Conservation (phyloP, 2,797 vertebrate species). For the Avahi laniger region DNA sequence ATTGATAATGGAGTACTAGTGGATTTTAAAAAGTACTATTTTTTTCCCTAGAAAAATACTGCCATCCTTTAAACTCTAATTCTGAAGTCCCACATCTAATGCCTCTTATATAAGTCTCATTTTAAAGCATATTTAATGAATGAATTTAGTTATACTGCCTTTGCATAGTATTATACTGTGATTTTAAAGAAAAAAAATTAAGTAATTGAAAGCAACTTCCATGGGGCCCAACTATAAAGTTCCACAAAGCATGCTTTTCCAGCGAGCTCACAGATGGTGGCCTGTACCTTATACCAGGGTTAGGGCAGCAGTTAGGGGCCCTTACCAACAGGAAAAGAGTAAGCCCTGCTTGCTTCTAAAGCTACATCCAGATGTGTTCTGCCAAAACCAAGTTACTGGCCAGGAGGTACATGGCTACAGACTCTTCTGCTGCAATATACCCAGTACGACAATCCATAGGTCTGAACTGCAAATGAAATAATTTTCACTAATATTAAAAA, state of each 20-base stretch:
- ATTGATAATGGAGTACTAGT: background rate
- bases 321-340: background rate
- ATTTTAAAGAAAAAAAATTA: background rate
- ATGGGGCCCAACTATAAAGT: background rate
- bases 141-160: background rate
- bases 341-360: background rate
- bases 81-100: background rate
- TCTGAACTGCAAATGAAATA: background rate
- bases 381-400: background rate
- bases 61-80: background rate
- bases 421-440: background rate
- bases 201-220: background rate
- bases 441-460: background rate
- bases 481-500: background rate
- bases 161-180: background rate
- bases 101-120: background rate
- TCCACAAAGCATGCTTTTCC: background rate
- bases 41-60: background rate
- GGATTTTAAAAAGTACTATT: background rate
- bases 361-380: background rate
- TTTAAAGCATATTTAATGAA: background rate
- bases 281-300: background rate
- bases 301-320: background rate
- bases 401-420: background rate
- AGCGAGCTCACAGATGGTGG: background rate